These are phyloP conservation scores for Trididemnum clinides DNA, from an alignment of 23 tunicate genomes.

Conservation along the genomic window DNA sequence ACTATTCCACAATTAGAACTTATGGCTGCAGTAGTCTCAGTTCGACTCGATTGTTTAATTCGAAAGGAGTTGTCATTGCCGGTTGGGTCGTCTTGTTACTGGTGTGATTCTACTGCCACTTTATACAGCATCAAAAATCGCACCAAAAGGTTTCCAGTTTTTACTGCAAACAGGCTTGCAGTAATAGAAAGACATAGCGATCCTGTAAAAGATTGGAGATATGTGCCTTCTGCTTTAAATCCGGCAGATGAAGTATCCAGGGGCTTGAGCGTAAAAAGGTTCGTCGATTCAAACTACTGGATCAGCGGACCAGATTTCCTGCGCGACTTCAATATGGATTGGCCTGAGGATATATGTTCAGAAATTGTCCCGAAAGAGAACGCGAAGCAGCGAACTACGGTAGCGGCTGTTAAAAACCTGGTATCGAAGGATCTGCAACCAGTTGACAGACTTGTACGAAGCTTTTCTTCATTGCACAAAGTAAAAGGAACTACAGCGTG, in stretches of 20 bases:
- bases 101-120: background rate
- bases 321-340: background rate
- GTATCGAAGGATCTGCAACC: too few species aligned
- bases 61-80: background rate
- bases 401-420: too few species aligned
- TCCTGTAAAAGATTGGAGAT: background rate
- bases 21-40: background rate
- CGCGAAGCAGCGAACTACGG: too few species aligned
- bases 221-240: background rate
- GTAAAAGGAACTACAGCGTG: background rate
- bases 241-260: constrained; percentile 9
- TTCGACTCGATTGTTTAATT: background rate
- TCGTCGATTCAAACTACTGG: background rate
- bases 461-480: too few species aligned
- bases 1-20: background rate
- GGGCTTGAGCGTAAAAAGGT: background rate
- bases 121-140: background rate
- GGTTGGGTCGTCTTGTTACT: background rate
- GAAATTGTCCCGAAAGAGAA: too few species aligned
- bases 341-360: too few species aligned
- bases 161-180: background rate
- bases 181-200: background rate
- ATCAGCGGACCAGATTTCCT: background rate
- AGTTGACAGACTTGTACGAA: too few species aligned
- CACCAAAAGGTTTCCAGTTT: background rate